Evolutionary conservation across 1,140 invertebrate genomes (phyloP).

Genomic region (Drosophila mayri): DNA sequence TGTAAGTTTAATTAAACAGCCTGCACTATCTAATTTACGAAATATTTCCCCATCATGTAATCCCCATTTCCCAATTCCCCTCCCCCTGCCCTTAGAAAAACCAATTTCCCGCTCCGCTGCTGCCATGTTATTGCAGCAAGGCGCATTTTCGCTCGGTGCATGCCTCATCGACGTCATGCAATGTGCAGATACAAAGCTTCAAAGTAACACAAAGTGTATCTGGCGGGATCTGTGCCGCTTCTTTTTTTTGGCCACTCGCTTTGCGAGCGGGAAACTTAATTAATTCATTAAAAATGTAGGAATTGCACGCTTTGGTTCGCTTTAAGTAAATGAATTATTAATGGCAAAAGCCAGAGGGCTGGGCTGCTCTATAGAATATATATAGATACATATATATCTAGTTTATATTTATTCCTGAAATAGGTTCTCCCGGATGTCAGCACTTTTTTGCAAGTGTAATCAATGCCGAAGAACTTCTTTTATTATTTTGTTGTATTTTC

Average conservation of each 20-base stretch:
- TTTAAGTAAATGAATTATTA: conserved; percentile 78
- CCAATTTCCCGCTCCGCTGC: conserved; percentile 66
- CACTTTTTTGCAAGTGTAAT: conserved; percentile 73
- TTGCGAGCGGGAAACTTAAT: conserved; percentile 54
- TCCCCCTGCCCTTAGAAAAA: conserved; percentile 24
- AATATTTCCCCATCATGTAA: conserved; percentile 8
- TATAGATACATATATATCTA: conserved; percentile 1
- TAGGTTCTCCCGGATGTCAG: conserved; percentile 68
- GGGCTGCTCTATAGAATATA: neutral
- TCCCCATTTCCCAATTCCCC: conserved; percentile 1
- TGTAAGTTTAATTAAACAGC: neutral
- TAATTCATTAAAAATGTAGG: conserved; percentile 65
- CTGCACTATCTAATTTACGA: neutral
- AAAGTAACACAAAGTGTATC: conserved; percentile 50
- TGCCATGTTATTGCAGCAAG: conserved; percentile 25
- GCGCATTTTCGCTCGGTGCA: conserved; percentile 41
- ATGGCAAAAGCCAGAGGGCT: conserved; percentile 27
- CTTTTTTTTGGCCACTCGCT: conserved; percentile 32
- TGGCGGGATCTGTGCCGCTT: conserved; percentile 16
- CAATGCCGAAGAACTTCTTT: conserved; percentile 39
- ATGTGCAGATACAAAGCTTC: conserved; percentile 52
- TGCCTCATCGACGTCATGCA: conserved; percentile 70
- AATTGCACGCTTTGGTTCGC: conserved; percentile 62
- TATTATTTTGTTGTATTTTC: conserved; percentile 22
- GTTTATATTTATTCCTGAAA: conserved; percentile 49